A percentile compares a stretch with the other conserved stretches of the same genome.
Evolutionary conservation across 2,888 invertebrate species (phyloP).

Genomic region (Gerris lacustris): DNA sequence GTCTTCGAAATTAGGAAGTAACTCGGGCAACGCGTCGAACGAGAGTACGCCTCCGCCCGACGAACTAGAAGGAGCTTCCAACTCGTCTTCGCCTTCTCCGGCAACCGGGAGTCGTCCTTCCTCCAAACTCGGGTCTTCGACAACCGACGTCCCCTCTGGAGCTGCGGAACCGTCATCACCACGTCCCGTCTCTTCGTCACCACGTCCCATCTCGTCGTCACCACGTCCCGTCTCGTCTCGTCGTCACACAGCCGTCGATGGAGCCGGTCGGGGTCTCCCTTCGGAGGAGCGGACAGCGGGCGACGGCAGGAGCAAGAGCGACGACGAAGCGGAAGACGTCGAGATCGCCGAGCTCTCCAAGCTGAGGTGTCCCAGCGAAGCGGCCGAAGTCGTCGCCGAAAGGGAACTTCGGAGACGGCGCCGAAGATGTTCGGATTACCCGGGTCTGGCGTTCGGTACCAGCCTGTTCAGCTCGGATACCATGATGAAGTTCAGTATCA

Average conservation of each 20-base stretch:
- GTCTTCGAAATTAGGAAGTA: constrained; percentile 5
- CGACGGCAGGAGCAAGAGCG: constrained; percentile 30
- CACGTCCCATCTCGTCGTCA: constrained; percentile 21
- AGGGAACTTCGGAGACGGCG: constrained; percentile 61
- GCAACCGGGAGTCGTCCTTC: neutral
- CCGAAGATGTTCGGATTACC: constrained; percentile 79
- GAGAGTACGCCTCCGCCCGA: neutral
- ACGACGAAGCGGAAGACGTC: constrained; percentile 36
- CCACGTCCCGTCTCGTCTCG: constrained; percentile 18
- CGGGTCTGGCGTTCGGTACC: constrained; percentile 78
- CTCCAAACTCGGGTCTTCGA: neutral
- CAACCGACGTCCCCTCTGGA: neutral
- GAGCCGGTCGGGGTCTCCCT: constrained; percentile 11
- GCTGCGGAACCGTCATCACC: constrained; percentile 10
- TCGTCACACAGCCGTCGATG: constrained; percentile 18
- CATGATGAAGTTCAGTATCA: constrained; percentile 94
- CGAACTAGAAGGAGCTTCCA: neutral
- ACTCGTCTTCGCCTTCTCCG: neutral
- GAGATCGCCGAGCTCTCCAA: constrained; percentile 70
- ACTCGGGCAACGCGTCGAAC: neutral
- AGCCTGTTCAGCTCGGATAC: constrained; percentile 92
- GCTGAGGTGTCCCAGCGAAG: constrained; percentile 76
- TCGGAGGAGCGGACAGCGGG: constrained; percentile 28
- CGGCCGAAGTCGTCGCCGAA: constrained; percentile 77
- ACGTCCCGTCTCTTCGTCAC: constrained; percentile 19